A percentile compares a stretch with the other conserved stretches of the same genome.
phyloP scores from a whole-genome alignment of 2,113 vertebrate genomes.

The Trogon surrucura region DNA sequence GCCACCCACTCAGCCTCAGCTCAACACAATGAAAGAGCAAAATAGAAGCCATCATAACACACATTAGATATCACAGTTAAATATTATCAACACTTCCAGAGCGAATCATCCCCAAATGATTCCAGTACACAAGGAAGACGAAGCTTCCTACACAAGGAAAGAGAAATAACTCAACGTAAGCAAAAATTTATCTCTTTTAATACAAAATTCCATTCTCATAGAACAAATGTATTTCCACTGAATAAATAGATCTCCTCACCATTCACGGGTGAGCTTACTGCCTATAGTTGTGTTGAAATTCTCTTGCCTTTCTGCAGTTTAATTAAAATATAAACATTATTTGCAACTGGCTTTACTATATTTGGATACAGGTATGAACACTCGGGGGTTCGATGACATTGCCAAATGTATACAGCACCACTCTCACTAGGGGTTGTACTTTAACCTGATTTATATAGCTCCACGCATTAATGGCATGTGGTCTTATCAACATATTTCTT shows the following conservation, averaged over 20 bases:
- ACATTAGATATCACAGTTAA: neutral
- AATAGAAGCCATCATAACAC: conserved; percentile 21
- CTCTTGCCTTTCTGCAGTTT: conserved; percentile 55
- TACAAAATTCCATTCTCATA: conserved; percentile 77
- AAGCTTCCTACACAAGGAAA: conserved; percentile 40
- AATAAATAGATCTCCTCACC: conserved; percentile 71
- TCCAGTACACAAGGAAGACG: conserved; percentile 42
- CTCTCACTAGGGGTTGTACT: conserved; percentile 56
- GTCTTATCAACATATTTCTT: neutral
- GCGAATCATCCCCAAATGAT: neutral
- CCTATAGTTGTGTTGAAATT: conserved; percentile 48
- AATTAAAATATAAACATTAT: conserved; percentile 73
- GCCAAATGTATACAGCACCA: conserved; percentile 64
- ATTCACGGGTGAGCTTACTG: conserved; percentile 15
- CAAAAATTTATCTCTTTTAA: conserved; percentile 71
- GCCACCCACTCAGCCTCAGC: conserved; percentile 30
- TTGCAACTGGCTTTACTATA: conserved; percentile 58
- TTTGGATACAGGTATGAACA: conserved; percentile 57
- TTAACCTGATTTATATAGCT: conserved; percentile 55
- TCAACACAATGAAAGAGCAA: conserved; percentile 13
- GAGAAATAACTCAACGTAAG: conserved; percentile 63
- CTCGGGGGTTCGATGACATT: conserved; percentile 4
- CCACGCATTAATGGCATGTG: neutral
- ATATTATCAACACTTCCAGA: neutral
- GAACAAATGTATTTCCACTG: conserved; percentile 74